Evolutionary conservation across 2,797 vertebrate species (phyloP).

Genomic region (Sebastes matsubarae): DNA sequence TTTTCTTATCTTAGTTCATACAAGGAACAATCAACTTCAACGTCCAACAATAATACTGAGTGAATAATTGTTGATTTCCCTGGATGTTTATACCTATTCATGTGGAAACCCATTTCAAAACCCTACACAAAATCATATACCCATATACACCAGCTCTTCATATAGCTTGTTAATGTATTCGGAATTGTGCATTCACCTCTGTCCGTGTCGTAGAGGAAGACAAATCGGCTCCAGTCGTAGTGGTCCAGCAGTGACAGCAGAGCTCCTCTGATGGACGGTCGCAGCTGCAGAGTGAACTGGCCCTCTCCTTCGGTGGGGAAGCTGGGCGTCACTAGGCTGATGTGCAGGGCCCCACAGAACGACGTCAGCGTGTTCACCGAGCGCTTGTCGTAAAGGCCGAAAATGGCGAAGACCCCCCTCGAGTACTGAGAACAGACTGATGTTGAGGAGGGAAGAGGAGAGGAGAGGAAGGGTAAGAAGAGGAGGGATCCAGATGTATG

Average conservation of each 20-base stretch:
- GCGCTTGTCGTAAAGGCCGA: conserved; percentile 98
- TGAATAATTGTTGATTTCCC: not conserved
- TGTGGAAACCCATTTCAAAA: not conserved
- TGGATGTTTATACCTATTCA: not conserved
- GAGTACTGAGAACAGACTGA: conserved; percentile 92
- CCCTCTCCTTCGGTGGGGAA: conserved; percentile 97
- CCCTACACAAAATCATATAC: not conserved
- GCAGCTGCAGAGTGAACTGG: conserved; percentile 96
- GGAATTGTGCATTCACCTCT: conserved; percentile 84
- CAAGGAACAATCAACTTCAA: not conserved
- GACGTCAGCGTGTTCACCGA: conserved; percentile 99
- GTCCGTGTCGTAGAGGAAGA: conserved; percentile 99
- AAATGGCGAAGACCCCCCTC: conserved; percentile 98
- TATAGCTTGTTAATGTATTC: not conserved
- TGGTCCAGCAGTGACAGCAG: conserved; percentile 95
- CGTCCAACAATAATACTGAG: not conserved
- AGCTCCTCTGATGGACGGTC: conserved; percentile 94
- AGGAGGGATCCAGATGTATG: not conserved
- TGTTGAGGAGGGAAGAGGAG: not conserved
- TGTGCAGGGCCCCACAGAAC: conserved; percentile 98
- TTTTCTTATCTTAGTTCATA: not conserved
- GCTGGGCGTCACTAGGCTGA: conserved; percentile 97
- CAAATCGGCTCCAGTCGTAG: conserved; percentile 97
- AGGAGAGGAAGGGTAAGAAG: not conserved
- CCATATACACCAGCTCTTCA: not conserved